Evolutionary conservation across 2,797 vertebrate genomes (phyloP).

Genomic region (Melanotaenia parkinsoni): DNA sequence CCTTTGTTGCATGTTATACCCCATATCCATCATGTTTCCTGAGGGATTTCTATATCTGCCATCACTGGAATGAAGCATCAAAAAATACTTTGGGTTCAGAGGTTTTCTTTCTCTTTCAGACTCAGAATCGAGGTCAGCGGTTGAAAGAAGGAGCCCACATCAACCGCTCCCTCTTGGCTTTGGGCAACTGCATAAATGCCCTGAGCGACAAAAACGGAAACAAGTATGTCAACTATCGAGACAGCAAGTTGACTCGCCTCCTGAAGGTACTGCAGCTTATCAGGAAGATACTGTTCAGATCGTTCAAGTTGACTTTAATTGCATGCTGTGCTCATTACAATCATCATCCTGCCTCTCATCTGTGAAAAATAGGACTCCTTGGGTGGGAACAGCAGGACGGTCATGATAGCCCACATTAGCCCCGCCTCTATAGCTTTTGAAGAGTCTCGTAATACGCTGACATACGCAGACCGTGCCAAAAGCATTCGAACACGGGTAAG

Average conservation of each 20-base stretch:
- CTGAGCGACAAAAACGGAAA: constrained; percentile 86
- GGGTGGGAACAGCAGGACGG: constrained; percentile 91
- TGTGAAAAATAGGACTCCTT: constrained; percentile 86
- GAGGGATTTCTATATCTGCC: neutral
- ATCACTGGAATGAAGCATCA: neutral
- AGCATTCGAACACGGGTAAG: constrained; percentile 90
- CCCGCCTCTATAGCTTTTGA: constrained; percentile 91
- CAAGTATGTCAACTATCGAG: constrained; percentile 93
- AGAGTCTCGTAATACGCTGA: constrained; percentile 92
- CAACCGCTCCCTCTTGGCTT: constrained; percentile 92
- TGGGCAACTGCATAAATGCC: constrained; percentile 96
- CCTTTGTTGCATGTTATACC: neutral
- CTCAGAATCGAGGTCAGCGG: constrained; percentile 91
- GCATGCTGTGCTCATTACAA: neutral
- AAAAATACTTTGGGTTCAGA: neutral
- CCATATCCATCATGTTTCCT: neutral
- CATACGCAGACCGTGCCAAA: constrained; percentile 93
- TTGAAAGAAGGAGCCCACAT: constrained; percentile 96
- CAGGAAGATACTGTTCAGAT: neutral
- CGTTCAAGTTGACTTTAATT: neutral
- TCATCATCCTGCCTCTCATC: neutral
- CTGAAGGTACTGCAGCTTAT: constrained; percentile 85
- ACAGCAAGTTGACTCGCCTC: constrained; percentile 95
- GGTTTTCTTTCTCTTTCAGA: constrained; percentile 75
- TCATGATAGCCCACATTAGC: constrained; percentile 97